Percentiles rank a stretch among this genome's conserved stretches.
These are phyloP conservation scores for Ochropleura leucogaster DNA, from an alignment of 2,888 invertebrate species.

Conservation along the genomic window DNA sequence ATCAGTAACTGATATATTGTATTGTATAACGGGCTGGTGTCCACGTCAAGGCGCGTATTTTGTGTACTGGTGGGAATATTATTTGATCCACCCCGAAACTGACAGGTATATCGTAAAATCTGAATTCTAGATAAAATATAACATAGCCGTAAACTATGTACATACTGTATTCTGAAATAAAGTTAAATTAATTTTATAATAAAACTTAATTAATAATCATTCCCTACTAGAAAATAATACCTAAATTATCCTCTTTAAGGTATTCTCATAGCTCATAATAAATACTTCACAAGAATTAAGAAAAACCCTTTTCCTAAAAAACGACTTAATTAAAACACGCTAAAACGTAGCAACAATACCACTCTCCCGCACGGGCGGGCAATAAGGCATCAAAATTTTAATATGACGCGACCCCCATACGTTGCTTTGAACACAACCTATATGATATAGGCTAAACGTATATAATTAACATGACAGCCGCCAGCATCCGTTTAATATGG, in stretches of 20 bases:
- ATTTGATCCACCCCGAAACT: too few relatives aligned
- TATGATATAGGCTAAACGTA: slow-evolving; percentile 51
- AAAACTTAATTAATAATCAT: too few relatives aligned
- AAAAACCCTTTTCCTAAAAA: slow-evolving; percentile 20
- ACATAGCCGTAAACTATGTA: too few relatives aligned
- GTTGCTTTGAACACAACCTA: slow-evolving; percentile 49
- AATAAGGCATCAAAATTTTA: slow-evolving; percentile 41
- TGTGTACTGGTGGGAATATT: too few relatives aligned
- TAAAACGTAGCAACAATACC: slow-evolving; percentile 15
- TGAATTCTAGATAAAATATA: background rate
- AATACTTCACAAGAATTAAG: slow-evolving; percentile 29
- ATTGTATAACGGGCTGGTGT: too few relatives aligned
- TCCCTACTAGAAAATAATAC: background rate
- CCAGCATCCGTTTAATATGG: slow-evolving; percentile 71
- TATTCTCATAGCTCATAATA: too few relatives aligned
- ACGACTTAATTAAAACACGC: slow-evolving; percentile 40
- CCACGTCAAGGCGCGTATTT: too few relatives aligned
- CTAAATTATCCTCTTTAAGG: background rate
- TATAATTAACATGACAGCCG: slow-evolving; percentile 71
- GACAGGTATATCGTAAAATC: background rate
- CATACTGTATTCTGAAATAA: too few relatives aligned
- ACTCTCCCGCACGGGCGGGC: background rate
- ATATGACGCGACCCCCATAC: slow-evolving; percentile 52
- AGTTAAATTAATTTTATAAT: too few relatives aligned
- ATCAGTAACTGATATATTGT: too few relatives aligned